Base-by-base conservation (phyloP, 2,797 vertebrate genomes). In the Pseudochirops cupreus region DNA sequence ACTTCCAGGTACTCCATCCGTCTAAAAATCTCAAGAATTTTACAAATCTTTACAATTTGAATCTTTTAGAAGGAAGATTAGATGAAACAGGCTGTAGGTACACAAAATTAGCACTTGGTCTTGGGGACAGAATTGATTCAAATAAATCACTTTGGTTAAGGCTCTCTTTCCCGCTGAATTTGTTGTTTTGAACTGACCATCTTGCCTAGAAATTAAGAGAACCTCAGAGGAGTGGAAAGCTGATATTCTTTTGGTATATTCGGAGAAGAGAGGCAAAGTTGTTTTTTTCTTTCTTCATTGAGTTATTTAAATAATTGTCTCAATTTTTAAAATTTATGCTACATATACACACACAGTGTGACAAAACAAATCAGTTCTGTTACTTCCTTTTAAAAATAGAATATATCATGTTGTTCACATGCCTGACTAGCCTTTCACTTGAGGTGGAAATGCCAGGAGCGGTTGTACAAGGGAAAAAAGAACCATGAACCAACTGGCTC, bases 351-450 rank as follows among this genome's bases (percentile, higher is more conserved):
- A 92, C 59, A 82, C 4, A 91, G 16, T 82, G 56, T 92, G 59
- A 62, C 54, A 92, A 92, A 97, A 93, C 3, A 91, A 94, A 93
- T 91, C 4, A 56, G 4, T 91, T 62, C 56, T 24, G 50, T 94
- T 95, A 92, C 10, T 58, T 59, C 74, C 91, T 18, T 59, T 16
- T 39, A 3, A 18, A 59, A n/a, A 57, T 92, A 56, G 14, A 21
- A 9, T 93, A 21, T 90, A 29, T 97, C 53, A 58, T 62, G 57
- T 82, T 94, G 82, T 28, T 55, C 94, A 57, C 33, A 74, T 89
- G 1, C 4, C 7, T 91, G 5, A 55, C n/a, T 94, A 91, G 56
- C 54, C 12, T 56, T 91, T 62, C 56, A 31, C 91, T 46, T 91
- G 46, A 95, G 28, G 95, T 74, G 11, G 9, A 31, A 59, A 59